Base-by-base conservation (phyloP, 1,140 invertebrate genomes). In the Penaeus indicus region DNA sequence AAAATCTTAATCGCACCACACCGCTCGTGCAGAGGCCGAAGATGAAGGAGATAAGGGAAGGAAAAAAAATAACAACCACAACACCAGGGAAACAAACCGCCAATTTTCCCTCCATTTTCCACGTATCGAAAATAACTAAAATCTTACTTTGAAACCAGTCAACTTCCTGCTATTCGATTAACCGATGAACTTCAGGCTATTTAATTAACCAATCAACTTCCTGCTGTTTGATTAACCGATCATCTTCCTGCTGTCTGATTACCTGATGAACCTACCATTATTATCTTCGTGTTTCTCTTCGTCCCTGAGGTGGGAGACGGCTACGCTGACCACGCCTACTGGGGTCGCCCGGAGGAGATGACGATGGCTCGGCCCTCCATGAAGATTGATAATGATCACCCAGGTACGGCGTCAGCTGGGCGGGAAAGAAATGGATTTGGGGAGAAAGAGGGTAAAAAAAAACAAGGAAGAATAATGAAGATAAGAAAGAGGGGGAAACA, bases 341-440 rank as follows among this genome's bases (percentile, higher is more conserved):
- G 94, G 94, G 94, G 94, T 18, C 92, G 94, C 78, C 94, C 94
- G 2, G 95, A 96, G 92, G 94, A 95, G 38, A 93, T 95, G 92
- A 95, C 94, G 60, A 94, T 93, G 91, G 91, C 92, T 0, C 92
- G 95, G 64, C 95, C 95, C 0, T 93, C 95, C 1, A 95, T 93
- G 90, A 95, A 95, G 91, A 94, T 95, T 62, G 94, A 94, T 54
- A 54, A 54, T 13, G 54, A 54, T 13, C 54, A 54, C 54, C 54
- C 54, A 13, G 54, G 54, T 54, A 54, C 10, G 54, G 54, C 16
- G 10, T 11, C 85, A 87, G 92, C 10, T 91, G 93, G 27, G 93
- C 94, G 90, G 94, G 82, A 16, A 64, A 75, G 72, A 27, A 16
- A 32, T 86, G 32, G 5, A 85, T n/a, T 54, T 27, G 11, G 69